Base-by-base conservation (phyloP, 2,797 vertebrate genomes). In the Hyperoplus immaculatus region DNA sequence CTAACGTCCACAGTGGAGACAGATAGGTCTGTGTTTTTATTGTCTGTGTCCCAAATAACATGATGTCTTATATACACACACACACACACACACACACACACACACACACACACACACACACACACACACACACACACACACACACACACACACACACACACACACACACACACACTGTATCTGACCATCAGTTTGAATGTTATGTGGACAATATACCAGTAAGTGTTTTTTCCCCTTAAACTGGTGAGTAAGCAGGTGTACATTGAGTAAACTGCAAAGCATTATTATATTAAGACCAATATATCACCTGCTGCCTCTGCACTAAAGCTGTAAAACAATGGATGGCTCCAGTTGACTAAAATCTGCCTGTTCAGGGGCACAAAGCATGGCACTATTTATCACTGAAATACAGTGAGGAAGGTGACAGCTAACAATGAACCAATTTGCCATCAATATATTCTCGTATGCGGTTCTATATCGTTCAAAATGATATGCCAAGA, bases 21-120 rank as follows among this genome's bases (percentile, higher is more conserved):
- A 45, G 21, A 4, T 45, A 64, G 62, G 73, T 80, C 81, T 51
- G 15, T 74, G 62, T 45, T 51, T 82, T 64, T 61, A 13, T 64
- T 60, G 29, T 46, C 14, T 64, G 51, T 54, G 29, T 76, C 51
- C 18, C 41, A 66, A 38, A 56, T 5, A 5, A 36, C 39, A 8
- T 16, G 13, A 65, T 38, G 14, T 38, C 39, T 42, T 14, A 66
- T 62, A 66, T 39, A 38, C 18, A 29, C 8, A 50, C 53, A 5
- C n/a, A n/a, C 16, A 45, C 29, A 65, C 75, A 70, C 45, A 43
- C 18, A 13, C 49, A 53, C 47, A 45, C 2, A 41, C 29, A 29
- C 29, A 29, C 29, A 29, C 29, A 29, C 29, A 29, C 29, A 29
- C 29, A 29, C 29, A 29, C 29, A 29, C 29, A 29, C 29, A 21